phyloP scores from a whole-genome alignment of 1,140 invertebrate species.

The Aplysia californica region DNA sequence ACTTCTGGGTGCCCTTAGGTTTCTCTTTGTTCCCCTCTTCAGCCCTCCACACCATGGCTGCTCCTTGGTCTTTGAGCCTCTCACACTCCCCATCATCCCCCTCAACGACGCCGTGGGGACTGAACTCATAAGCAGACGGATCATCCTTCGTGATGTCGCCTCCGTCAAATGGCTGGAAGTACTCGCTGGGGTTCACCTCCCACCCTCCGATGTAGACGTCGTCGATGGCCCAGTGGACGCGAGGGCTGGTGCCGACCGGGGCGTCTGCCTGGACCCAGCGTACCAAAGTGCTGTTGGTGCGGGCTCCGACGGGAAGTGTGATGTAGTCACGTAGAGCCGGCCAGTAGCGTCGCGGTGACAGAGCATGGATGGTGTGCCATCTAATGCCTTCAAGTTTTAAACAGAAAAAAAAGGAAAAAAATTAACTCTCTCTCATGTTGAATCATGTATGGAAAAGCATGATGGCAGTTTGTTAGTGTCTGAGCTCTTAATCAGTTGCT shows the following conservation, averaged over 20 bases:
- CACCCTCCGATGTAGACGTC: conserved; percentile 68
- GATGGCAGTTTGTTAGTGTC: too few species aligned
- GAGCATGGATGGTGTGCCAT: conserved; percentile 66
- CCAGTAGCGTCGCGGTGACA: conserved; percentile 62
- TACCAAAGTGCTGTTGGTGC: conserved; percentile 60
- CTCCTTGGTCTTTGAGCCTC: conserved; percentile 20
- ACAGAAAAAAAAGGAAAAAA: too few species aligned
- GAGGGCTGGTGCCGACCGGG: conserved; percentile 43
- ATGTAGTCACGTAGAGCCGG: conserved; percentile 63
- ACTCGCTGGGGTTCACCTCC: conserved; percentile 66
- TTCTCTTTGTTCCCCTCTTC: too few species aligned
- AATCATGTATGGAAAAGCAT: too few species aligned
- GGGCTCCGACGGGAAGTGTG: conserved; percentile 58
- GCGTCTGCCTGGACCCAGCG: conserved; percentile 64
- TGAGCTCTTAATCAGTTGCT: too few species aligned
- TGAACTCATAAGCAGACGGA: conserved; percentile 63
- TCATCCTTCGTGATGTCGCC: conserved; percentile 37
- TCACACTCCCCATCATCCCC: conserved; percentile 42
- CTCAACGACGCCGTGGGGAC: conserved; percentile 56
- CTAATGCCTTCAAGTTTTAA: too few species aligned
- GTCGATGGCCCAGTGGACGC: conserved; percentile 66
- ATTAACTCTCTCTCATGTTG: too few species aligned
- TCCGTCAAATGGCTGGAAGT: conserved; percentile 64
- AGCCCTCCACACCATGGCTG: conserved; percentile 55
- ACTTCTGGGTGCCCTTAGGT: conserved; percentile 50